Percentiles rank a stretch among this genome's conserved stretches.
Evolutionary conservation across 2,113 vertebrate species (phyloP).

Genomic region (Eulemur rufifrons): DNA sequence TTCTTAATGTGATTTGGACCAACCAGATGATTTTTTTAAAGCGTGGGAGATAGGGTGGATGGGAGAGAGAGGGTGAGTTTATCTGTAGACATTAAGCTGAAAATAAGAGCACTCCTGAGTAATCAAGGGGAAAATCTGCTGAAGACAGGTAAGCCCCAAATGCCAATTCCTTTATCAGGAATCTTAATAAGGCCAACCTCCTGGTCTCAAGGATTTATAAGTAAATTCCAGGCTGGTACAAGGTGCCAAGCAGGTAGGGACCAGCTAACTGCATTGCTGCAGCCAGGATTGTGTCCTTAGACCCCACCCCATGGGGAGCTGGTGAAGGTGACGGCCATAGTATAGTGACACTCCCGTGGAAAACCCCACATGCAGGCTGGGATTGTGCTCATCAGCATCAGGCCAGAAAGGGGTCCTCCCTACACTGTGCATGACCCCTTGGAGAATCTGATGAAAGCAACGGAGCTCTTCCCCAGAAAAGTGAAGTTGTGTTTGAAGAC

Average conservation of each 20-base stretch:
- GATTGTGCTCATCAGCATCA: background rate
- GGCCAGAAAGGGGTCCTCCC: background rate
- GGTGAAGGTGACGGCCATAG: background rate
- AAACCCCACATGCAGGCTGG: background rate
- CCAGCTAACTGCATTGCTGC: background rate
- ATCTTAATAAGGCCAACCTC: constrained; percentile 5
- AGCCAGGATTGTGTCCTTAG: background rate
- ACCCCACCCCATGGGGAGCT: background rate
- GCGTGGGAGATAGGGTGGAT: background rate
- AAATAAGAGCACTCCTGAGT: constrained; percentile 23
- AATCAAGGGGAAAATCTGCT: constrained; percentile 36
- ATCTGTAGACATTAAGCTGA: background rate
- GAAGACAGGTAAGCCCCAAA: background rate
- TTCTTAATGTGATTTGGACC: constrained; percentile 31
- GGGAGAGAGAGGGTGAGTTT: background rate
- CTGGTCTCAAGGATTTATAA: background rate
- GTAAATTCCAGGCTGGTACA: background rate
- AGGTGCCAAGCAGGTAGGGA: background rate
- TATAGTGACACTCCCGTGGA: background rate
- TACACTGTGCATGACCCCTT: background rate
- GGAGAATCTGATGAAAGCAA: background rate
- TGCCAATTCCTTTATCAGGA: constrained; percentile 20
- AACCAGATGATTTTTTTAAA: constrained; percentile 41
- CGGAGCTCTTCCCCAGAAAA: background rate
- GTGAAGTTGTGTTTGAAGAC: background rate